Base-by-base conservation (phyloP, 2,797 vertebrate genomes). In the Sebastes taczanowskii region DNA sequence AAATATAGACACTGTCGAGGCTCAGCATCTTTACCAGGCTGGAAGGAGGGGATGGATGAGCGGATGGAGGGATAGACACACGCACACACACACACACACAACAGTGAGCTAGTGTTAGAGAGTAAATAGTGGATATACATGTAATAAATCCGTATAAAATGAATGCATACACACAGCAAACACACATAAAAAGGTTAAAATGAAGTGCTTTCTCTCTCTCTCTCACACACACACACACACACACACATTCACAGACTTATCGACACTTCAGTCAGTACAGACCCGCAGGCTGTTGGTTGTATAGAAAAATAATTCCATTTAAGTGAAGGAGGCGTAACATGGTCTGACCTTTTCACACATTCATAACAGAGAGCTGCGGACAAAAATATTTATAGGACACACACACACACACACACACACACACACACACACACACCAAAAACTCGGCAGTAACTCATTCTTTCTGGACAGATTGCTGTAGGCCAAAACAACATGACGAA, bases 1-100 rank as follows among this genome's bases (percentile, higher is more conserved):
- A 94, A 94, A 94, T 93, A 88, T 94, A 94, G 92, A 92, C 71
- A 20, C 85, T 38, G 84, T 76, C 30, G 80, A 90, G 77, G 87
- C 86, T 92, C 92, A 91, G 92, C 92, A 91, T 88, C 92, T 93
- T 88, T 84, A 70, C 73, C 77, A 73, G 82, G 80, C 74, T 65
- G 86, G 70, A 86, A 74, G 67, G 79, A 83, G 65, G 78, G 78
- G 77, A 79, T 67, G 80, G 71, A 71, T 65, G 82, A 60, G 32
- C 9, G 66, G 75, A 72, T 64, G 83, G 72, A 82, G 18, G 68
- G 60, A 71, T 11, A 58, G 35, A 80, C 27, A 34, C 71, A 65
- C 32, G 78, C 29, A 29, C 42, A 62, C 49, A 55, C 29, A 55
- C 6, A 55, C 49, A 49, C 6, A 35, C 42, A 35, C 29, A 49